Base-by-base conservation (phyloP, 2,113 vertebrate species). In the Petromus typicus region DNA sequence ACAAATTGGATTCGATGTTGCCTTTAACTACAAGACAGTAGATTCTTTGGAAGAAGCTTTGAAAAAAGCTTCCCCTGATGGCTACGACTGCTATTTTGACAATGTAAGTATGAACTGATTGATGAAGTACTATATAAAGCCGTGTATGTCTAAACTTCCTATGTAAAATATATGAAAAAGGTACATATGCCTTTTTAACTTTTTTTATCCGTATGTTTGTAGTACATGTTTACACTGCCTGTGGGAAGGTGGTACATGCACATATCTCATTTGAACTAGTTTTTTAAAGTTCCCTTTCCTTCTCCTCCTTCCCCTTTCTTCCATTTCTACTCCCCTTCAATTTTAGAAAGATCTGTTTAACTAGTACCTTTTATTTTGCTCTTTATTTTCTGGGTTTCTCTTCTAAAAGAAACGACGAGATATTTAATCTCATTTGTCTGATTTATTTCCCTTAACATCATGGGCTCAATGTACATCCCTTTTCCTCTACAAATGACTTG, bases 41-140 rank as follows among this genome's bases (percentile, higher is more conserved):
- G 3, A 73, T 0, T 99, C 99, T 54, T 96, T 99, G 97, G 99
- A 99, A 93, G 98, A 99, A 97, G 97, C 99, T 0, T 97, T 99
- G 97, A 98, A 4, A 88, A 98, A 98, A 54, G 99, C 99, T 9
- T 98, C 99, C 91, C 99, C 99, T 1, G 98, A 98, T 6, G 99
- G 99, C 95, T 99, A 99, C 0, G 98, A 99, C 97, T 99, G 99
- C 95, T 99, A 98, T 96, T 99, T 99, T 97, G 99, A 99, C 86
- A 99, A 99, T 20, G 99, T 99, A 97, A 98, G 98, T 98, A 95
- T 63, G 75, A 80, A 86, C 12, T 67, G 27, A 69, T 17, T 93
- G 76, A 75, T 63, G 79, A 88, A 67, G n/a, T 27, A 45, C n/a
- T 71, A 23, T n/a, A 20, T 66, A 73, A 86, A 25, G 23, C 11